Percentiles rank a stretch among this genome's conserved stretches.
These are phyloP conservation scores for Uria aalge DNA, from an alignment of 2,113 vertebrate species.

Conservation along the genomic window DNA sequence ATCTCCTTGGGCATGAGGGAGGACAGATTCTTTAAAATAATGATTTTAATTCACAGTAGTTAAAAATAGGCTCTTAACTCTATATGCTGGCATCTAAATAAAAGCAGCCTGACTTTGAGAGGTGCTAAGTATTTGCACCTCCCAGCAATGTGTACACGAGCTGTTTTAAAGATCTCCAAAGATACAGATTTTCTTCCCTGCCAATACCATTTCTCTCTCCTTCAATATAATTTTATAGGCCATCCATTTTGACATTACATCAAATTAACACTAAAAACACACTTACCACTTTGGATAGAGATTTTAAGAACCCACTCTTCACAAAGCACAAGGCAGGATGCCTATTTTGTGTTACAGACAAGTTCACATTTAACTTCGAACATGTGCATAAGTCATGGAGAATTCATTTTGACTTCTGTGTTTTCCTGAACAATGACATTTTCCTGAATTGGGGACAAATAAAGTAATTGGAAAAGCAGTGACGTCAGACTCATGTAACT, in stretches of 20 bases:
- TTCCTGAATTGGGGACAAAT: conserved; percentile 44
- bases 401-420: conserved; percentile 47
- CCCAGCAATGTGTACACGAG: conserved; percentile 58
- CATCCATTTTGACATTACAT: conserved; percentile 54
- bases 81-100: conserved; percentile 61
- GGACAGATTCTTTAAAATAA: conserved; percentile 62
- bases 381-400: not conserved
- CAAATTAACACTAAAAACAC: conserved; percentile 55
- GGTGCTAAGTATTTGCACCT: conserved; percentile 66
- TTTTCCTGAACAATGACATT: conserved; percentile 42
- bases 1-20: conserved; percentile 2
- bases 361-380: conserved; percentile 26
- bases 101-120: conserved; percentile 68
- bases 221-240: conserved; percentile 47
- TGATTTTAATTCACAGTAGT: conserved; percentile 51
- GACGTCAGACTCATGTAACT: conserved; percentile 11
- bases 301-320: conserved; percentile 4
- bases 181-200: conserved; percentile 48
- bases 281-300: conserved; percentile 31
- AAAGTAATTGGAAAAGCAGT: conserved; percentile 23
- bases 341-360: not conserved
- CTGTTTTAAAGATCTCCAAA: conserved; percentile 66
- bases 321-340: not conserved
- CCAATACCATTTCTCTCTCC: conserved; percentile 43
- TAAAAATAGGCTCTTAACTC: conserved; percentile 64